Percentiles rank a stretch among this genome's conserved stretches.
Conservation (phyloP, 2,113 vertebrate species). For the Sander lucioperca region DNA sequence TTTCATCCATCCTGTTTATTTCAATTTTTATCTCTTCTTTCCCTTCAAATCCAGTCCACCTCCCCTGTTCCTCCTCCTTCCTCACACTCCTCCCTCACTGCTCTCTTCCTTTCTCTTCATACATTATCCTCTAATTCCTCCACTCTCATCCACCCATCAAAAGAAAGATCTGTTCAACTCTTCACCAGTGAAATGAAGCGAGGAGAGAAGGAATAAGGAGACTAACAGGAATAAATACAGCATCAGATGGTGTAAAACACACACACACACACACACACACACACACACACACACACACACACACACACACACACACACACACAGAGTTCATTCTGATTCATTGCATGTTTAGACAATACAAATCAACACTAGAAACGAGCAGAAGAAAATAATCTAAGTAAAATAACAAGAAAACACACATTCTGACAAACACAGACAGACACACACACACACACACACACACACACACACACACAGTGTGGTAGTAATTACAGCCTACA, state of each 20-base stretch:
- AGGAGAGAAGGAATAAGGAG: constrained; percentile 21
- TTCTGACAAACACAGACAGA: background rate
- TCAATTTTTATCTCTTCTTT: background rate
- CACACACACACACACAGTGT: constrained; percentile 21
- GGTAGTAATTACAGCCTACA: constrained; percentile 64
- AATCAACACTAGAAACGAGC: background rate
- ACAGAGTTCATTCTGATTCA: too few species aligned
- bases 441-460: constrained; percentile 6
- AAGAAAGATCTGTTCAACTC: constrained; percentile 43
- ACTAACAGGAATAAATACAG: background rate
- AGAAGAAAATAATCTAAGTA: constrained; percentile 9
- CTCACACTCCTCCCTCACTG: constrained; percentile 30
- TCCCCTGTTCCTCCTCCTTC: constrained; percentile 69
- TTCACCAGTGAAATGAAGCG: constrained; percentile 21
- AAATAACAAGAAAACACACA: background rate
- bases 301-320: too few species aligned
- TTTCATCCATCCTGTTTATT: constrained; percentile 40
- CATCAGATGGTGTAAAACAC: background rate
- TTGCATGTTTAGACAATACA: background rate
- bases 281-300: background rate
- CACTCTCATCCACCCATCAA: constrained; percentile 45
- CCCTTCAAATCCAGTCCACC: background rate
- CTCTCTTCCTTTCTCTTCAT: constrained; percentile 35
- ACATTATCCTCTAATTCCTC: constrained; percentile 20
- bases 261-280: too few species aligned